Evolutionary conservation across 2,797 vertebrate genomes (phyloP).

Genomic region (Sardinella longiceps): DNA sequence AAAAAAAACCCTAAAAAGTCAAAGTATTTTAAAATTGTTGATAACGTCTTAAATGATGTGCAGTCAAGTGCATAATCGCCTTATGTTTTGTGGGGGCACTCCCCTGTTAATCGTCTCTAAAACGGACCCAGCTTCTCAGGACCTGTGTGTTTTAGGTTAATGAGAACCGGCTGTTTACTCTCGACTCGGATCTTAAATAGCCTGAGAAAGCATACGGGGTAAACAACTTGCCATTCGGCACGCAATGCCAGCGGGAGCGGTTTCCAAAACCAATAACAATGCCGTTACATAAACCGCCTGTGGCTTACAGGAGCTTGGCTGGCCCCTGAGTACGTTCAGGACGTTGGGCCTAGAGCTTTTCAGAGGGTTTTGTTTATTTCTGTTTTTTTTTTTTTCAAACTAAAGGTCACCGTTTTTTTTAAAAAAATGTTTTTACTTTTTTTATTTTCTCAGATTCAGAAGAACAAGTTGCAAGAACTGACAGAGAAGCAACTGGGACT

Average conservation of each 20-base stretch:
- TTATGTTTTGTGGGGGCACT: not conserved
- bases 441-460: conserved; percentile 82
- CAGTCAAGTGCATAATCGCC: not conserved
- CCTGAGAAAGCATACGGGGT: conserved; percentile 62
- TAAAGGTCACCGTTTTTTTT: not conserved
- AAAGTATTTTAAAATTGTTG: not conserved
- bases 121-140: not conserved
- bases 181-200: conserved; percentile 42
- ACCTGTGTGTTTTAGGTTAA: not conserved
- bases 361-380: not conserved
- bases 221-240: conserved; percentile 64
- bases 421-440: conserved; percentile 35
- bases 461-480: conserved; percentile 78
- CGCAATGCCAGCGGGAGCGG: conserved; percentile 19
- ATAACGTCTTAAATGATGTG: not conserved
- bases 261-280: conserved; percentile 15
- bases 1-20: not conserved
- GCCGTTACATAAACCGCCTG: not conserved
- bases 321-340: not conserved
- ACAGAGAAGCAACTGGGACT: conserved; percentile 79
- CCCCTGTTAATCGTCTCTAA: not conserved
- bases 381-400: not conserved
- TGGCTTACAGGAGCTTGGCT: not conserved
- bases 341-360: not conserved
- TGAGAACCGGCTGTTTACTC: conserved; percentile 43